Evolutionary conservation across 2,113 vertebrate genomes (phyloP).

Genomic region (Apodemus sylvaticus): DNA sequence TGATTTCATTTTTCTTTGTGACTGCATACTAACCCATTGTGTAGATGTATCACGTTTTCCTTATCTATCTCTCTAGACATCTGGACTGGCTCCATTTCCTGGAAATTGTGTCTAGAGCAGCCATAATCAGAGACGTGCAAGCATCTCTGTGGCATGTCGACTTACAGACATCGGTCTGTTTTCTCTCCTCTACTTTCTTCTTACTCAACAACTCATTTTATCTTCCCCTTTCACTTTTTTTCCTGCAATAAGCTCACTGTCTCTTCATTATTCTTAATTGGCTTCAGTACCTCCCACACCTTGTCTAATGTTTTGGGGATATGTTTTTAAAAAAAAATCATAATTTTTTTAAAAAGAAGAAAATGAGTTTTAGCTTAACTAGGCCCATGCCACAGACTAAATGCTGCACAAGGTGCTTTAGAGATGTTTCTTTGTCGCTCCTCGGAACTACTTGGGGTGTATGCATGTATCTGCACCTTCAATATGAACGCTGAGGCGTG

Average conservation of each 20-base stretch:
- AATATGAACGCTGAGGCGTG: not conserved
- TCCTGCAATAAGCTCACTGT: not conserved
- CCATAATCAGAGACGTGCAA: not conserved
- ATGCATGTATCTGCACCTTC: not conserved
- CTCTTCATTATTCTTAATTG: slow-evolving; percentile 37
- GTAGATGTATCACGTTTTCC: not conserved
- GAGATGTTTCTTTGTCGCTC: not conserved
- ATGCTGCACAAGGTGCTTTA: not conserved
- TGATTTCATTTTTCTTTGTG: not conserved
- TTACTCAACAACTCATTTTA: not conserved
- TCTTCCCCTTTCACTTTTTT: not conserved
- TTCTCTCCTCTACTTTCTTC: not conserved
- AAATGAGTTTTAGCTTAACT: not conserved
- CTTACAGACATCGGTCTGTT: not conserved
- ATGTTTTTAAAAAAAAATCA: too few species aligned
- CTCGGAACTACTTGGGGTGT: not conserved
- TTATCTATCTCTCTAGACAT: not conserved
- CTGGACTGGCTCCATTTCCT: not conserved
- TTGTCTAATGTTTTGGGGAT: not conserved
- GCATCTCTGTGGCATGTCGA: not conserved
- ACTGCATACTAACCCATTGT: not conserved
- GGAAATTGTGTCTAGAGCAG: not conserved
- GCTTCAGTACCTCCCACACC: not conserved
- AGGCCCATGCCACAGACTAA: not conserved
- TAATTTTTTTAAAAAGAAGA: not conserved